Evolutionary conservation across 92 coral and sea anemone species (phyloP), one percentile per base, ranked within the genome.

Genomic region (Blastomussa wellsi): DNA sequence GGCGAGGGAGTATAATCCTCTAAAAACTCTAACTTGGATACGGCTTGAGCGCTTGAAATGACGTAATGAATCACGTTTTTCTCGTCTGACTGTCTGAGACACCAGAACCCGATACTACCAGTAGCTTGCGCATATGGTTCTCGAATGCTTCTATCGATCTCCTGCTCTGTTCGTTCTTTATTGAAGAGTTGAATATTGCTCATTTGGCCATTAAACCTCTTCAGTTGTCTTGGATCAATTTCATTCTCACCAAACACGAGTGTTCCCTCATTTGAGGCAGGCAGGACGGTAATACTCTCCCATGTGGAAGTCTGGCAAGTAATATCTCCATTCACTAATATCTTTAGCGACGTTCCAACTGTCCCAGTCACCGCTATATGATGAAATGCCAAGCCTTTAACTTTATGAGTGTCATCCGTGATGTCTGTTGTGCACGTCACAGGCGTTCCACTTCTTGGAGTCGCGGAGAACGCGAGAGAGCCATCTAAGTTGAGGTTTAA

Each of bases 311-410:
- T 59, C 6, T 9, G 28, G 37, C 53, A 78, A 17, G 51, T 11
- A 78, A 14, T 8, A 36, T 33, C 71, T 78, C 82, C 82, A n/a
- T 60, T 60, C 7, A 78, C 82, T 19, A 6, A 9, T 12, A 78
- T 24, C 19, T 5, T 16, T 59, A 78, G 35, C 36, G 82, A 57
- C 3, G 72, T 78, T 2, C 82, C 82, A 37, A 60, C 82, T 22
- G 32, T 78, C 37, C 82, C 82, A 33, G 71, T 78, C 22, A 78
- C 82, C n/a, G 70, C 82, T 4, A 78, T 64, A n/a, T 78, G 82
- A 0, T 17, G 51, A 37, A 78, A 78, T 19, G 10, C 20, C 69
- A 78, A 22, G 11, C 55, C 49, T 41, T 24, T 59, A 7, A 78
- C 53, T 64, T 57, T 78, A n/a, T 14, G 36, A n/a, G 48, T 64